Evolutionary conservation across 2,888 invertebrate species (phyloP), one percentile per base, ranked within the genome.

Genomic region (Galeopsomyia nigrocyanea): DNA sequence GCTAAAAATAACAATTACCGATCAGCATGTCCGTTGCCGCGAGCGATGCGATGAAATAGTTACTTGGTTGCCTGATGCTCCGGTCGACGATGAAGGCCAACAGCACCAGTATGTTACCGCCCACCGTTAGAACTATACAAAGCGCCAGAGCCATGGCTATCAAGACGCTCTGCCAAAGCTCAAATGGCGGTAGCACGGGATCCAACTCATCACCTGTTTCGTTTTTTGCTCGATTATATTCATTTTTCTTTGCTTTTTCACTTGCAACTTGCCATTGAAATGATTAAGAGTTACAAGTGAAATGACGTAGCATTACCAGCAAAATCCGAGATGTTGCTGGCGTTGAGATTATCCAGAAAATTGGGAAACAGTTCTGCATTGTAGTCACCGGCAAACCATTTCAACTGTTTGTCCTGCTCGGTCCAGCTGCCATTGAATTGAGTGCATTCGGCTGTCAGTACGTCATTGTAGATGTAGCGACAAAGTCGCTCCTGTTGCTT

Each of bases 11-110:
- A 13, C 47, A 73, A 87, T 89, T 87, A 93, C 95, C 99, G 87
- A 99, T 99, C 75, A 99, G 90, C 89, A 99, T 92, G 87, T 99
- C 98, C 10, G 97, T 97, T 70, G 98, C 96, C 60, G 99, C 99
- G 76, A 99, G 90, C 0, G 99, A 99, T 10, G 98, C 98, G 78
- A 99, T 98, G 89, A 99, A 99, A 89, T 99, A 99, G 89, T 99
- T 99, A 87, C 98, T 98, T 39, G 99, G 99, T 85, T 99, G 98
- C 69, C 99, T 89, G 81, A 95, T 95, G 78, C 94, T 94, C 73
- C 97, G 89, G 87, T 98, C 98, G 56, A 98, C 95, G 75, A 97
- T 93, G 87, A 99, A 99, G 58, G 98, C 97, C 79, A 98, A 88
- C 68, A 99, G 90, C 69, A 99, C 98, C 76, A 99, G 90, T 68